phyloP scores from a whole-genome alignment of 2,888 invertebrate genomes.

The Mimas tiliae region DNA sequence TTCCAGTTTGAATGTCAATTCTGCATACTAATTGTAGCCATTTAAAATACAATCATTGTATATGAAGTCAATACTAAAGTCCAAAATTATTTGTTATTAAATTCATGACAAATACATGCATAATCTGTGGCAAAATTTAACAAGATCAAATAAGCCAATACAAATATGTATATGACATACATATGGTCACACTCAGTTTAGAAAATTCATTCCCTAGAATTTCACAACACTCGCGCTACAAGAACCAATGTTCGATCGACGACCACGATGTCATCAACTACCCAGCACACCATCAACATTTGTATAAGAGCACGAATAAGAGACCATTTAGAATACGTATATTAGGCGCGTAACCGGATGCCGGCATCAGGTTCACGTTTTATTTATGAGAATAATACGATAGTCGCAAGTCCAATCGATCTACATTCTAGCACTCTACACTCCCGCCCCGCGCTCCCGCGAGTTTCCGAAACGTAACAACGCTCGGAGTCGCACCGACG shows the following conservation, averaged over 20 bases:
- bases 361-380: conserved; percentile 18
- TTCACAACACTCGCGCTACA: conserved; percentile 69
- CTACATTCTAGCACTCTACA: too few relatives aligned
- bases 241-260: conserved; percentile 73
- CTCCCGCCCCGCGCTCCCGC: conserved; percentile 16
- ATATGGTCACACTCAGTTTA: conserved; percentile 47
- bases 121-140: conserved; percentile 29
- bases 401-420: background rate
- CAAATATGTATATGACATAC: conserved; percentile 58
- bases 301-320: conserved; percentile 19
- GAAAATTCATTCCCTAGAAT: conserved; percentile 40
- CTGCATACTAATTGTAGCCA: background rate
- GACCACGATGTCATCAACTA: conserved; percentile 37
- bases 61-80: conserved; percentile 26
- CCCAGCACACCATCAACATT: conserved; percentile 20
- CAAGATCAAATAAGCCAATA: conserved; percentile 37
- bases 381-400: conserved; percentile 9
- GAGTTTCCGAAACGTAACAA: background rate
- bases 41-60: background rate
- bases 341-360: conserved; percentile 19
- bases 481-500: conserved; percentile 6
- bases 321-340: conserved; percentile 23
- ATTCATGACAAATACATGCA: conserved; percentile 39
- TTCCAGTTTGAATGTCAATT: conserved; percentile 35
- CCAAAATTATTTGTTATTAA: conserved; percentile 15